phyloP scores from a whole-genome alignment of 2,797 vertebrate species.

The Iguana delicatissima region DNA sequence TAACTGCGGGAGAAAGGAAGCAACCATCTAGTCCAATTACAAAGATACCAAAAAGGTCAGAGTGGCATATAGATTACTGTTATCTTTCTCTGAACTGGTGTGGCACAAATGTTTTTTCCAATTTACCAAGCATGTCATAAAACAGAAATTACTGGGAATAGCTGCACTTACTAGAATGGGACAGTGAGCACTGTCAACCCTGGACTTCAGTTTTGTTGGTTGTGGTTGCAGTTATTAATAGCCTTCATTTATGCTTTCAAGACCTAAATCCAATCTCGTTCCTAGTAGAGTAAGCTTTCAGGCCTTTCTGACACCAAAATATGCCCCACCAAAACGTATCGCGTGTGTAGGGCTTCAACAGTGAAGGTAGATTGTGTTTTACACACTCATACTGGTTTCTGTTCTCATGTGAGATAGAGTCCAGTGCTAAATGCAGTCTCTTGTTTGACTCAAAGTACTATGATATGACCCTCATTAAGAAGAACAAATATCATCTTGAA shows the following conservation, averaged over 20 bases:
- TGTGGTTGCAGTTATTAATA: background rate
- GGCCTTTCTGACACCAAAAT: too few relatives aligned
- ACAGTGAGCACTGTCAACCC: background rate
- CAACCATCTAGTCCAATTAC: conserved; percentile 30
- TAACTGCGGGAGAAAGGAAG: conserved; percentile 27
- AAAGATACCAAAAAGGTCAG: conserved; percentile 34
- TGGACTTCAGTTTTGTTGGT: background rate
- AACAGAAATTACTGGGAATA: conserved; percentile 10
- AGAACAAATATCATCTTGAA: background rate
- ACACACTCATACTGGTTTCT: too few relatives aligned
- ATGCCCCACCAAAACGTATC: too few relatives aligned
- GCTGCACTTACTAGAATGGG: background rate
- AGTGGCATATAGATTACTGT: conserved; percentile 9
- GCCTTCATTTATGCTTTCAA: background rate
- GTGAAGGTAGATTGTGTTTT: too few relatives aligned
- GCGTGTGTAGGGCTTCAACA: too few relatives aligned
- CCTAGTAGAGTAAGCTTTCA: too few relatives aligned
- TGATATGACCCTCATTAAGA: background rate
- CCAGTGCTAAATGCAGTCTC: too few relatives aligned
- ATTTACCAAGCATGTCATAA: background rate
- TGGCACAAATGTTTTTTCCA: conserved; percentile 18
- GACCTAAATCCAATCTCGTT: too few relatives aligned
- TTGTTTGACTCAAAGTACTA: background rate
- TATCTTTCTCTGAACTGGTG: conserved; percentile 22
- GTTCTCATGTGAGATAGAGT: too few relatives aligned